phyloP scores from a whole-genome alignment of 2,797 vertebrate species.

The Platyrinchus mystaceus region DNA sequence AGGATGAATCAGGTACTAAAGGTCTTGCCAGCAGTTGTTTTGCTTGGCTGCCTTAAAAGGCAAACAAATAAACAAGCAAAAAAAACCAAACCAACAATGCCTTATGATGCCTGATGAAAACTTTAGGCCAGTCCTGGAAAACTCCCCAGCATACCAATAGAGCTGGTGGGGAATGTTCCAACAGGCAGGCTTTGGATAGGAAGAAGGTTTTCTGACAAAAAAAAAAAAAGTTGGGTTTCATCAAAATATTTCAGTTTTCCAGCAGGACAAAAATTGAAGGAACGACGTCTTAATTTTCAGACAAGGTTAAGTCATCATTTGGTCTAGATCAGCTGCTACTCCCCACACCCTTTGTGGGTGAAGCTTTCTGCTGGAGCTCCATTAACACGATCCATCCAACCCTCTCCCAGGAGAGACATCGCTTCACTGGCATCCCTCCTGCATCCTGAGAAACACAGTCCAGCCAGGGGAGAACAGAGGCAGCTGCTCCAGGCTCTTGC shows the following conservation, averaged over 20 bases:
- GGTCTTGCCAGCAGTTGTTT: neutral
- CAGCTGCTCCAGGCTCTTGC: slow-evolving; percentile 40
- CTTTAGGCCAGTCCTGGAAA: neutral
- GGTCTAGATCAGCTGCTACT: slow-evolving; percentile 20
- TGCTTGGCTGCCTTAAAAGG: slow-evolving; percentile 1
- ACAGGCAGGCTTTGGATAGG: neutral
- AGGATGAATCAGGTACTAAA: neutral
- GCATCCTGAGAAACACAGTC: slow-evolving; percentile 11
- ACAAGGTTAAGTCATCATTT: slow-evolving; percentile 32
- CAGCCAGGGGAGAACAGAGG: neutral
- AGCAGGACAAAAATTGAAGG: neutral
- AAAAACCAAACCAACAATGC: neutral
- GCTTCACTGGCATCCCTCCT: slow-evolving; percentile 33
- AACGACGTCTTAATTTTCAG: neutral
- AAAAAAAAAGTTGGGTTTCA: neutral
- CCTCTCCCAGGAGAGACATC: slow-evolving; percentile 19
- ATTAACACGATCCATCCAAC: neutral
- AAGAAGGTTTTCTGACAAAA: neutral
- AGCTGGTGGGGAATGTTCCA: neutral
- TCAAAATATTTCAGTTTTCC: neutral
- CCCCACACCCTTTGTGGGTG: slow-evolving; percentile 22
- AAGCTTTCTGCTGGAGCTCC: slow-evolving; percentile 24
- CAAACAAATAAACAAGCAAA: slow-evolving; percentile 15
- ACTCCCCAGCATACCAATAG: slow-evolving; percentile 15
- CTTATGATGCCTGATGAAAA: neutral